Conservation (phyloP, 2,888 invertebrate species). For the Lasioglossum calceatum region DNA sequence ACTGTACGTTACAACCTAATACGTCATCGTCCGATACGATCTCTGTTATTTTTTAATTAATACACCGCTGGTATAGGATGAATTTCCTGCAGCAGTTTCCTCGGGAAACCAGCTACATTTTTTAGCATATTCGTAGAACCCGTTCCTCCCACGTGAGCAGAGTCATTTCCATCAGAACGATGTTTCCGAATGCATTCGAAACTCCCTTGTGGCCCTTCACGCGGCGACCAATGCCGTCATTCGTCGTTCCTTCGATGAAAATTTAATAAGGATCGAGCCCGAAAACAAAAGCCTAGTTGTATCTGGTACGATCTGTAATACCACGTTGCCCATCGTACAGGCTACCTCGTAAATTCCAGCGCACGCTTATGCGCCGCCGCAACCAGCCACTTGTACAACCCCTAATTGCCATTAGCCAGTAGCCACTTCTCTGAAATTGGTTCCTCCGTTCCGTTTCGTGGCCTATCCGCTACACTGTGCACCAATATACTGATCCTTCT, state of each 20-base stretch:
- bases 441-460: conserved; percentile 64
- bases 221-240: not conserved
- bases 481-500: conserved; percentile 53
- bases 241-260: conserved; percentile 17
- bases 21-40: not conserved
- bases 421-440: conserved; percentile 73
- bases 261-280: conserved; percentile 53
- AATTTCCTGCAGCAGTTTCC: not conserved
- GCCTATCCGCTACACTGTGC: conserved; percentile 46
- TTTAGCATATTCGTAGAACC: not conserved
- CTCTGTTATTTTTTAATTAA: not conserved
- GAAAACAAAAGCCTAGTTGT: conserved; percentile 46
- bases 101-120: not conserved
- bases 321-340: conserved; percentile 64
- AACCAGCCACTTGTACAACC: conserved; percentile 69
- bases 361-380: conserved; percentile 67
- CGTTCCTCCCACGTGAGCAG: not conserved
- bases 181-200: not conserved
- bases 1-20: not conserved
- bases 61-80: not conserved
- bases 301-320: conserved; percentile 48
- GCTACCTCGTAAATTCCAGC: conserved; percentile 70
- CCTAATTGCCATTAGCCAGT: conserved; percentile 73
- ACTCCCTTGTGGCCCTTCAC: not conserved
- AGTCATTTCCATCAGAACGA: conserved; percentile 6